Base-by-base conservation (phyloP, 2,888 invertebrate species). In the Epistrophe grossulariae region DNA sequence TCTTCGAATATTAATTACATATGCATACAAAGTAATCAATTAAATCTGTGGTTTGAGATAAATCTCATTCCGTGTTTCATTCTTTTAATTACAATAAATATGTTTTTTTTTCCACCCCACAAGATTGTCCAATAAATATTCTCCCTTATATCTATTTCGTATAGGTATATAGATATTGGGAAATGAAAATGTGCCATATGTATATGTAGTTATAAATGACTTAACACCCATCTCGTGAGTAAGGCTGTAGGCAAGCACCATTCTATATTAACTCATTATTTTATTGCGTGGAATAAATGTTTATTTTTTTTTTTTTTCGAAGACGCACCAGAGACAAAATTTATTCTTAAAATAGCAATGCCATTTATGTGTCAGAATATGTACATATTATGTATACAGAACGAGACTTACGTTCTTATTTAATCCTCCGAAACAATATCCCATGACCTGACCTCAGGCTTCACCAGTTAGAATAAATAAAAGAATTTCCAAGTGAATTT, bases 41-140 rank as follows among this genome's bases (percentile, higher is more conserved):
- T 52, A 19, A 52, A 24, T 24, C 52, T 52, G 24, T 19, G 19
- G 13, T 52, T 52, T n/a, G 6, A 5, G 4, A 52, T 52, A 24
- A 52, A 52, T 52, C 19, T 3, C 24, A 13, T 52, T 11, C 4
- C 43, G 11, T 38, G 38, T 38, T 43, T 43, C 6, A 13, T 24
- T 52, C 13, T 13, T 52, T 24, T 19, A 52, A 52, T 52, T 52
- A 52, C 24, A 52, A 52, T 52, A 8, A n/a, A 45, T 45, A n/a
- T 45, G 45, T 7, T 45, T n/a, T 45, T n/a, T 45, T 45, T 45
- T 8, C 8, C 8, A 45, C 10, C n/a, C n/a, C 17, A 48, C 45
- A 17, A 48, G 17, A 52, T 5, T 52, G 5, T 7, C 4, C 48
- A 50, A 19, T 50, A 4, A 17, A 50, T 19, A 19, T 50, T 48